A percentile compares a stretch with the other conserved stretches of the same genome.
Conservation (phyloP, 64 coral and sea anemone genomes). For the Acropora tenuis region DNA sequence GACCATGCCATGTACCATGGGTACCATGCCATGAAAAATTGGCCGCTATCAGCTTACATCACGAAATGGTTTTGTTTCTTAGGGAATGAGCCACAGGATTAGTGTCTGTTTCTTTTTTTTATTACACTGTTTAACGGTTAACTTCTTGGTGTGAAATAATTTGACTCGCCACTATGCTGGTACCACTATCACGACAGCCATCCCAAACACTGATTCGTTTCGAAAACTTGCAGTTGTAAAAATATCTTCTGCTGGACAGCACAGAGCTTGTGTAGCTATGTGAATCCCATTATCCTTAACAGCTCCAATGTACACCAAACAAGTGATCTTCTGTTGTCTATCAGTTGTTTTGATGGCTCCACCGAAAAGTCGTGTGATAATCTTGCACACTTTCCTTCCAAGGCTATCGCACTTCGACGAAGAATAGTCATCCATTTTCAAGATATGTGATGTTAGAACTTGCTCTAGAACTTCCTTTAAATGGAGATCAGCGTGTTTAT, state of each 20-base stretch:
- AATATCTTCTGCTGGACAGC: slow-evolving; percentile 82
- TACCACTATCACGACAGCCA: slow-evolving; percentile 64
- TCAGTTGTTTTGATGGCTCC: slow-evolving; percentile 27
- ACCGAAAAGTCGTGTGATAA: slow-evolving; percentile 58
- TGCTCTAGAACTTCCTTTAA: slow-evolving; percentile 71
- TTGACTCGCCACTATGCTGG: not conserved
- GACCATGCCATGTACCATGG: too few relatives aligned
- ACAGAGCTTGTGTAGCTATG: slow-evolving; percentile 75
- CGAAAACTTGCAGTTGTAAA: slow-evolving; percentile 82
- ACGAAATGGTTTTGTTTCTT: too few relatives aligned
- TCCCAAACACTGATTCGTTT: slow-evolving; percentile 67
- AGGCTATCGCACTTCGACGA: slow-evolving; percentile 58
- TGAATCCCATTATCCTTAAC: slow-evolving; percentile 78
- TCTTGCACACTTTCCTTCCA: slow-evolving; percentile 54
- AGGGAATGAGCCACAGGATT: too few relatives aligned
- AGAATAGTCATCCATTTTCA: slow-evolving; percentile 65
- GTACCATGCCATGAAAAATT: too few relatives aligned
- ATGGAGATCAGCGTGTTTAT: slow-evolving; percentile 65
- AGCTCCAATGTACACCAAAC: slow-evolving; percentile 89
- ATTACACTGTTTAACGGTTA: too few relatives aligned
- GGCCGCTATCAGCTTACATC: too few relatives aligned
- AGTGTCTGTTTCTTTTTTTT: too few relatives aligned
- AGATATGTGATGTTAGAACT: slow-evolving; percentile 63
- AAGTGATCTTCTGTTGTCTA: slow-evolving; percentile 67
- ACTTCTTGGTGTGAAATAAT: not conserved